phyloP scores from a whole-genome alignment of 30 jellyfish, hydroid and myxozoan species.

The Turritopsis dohrnii region DNA sequence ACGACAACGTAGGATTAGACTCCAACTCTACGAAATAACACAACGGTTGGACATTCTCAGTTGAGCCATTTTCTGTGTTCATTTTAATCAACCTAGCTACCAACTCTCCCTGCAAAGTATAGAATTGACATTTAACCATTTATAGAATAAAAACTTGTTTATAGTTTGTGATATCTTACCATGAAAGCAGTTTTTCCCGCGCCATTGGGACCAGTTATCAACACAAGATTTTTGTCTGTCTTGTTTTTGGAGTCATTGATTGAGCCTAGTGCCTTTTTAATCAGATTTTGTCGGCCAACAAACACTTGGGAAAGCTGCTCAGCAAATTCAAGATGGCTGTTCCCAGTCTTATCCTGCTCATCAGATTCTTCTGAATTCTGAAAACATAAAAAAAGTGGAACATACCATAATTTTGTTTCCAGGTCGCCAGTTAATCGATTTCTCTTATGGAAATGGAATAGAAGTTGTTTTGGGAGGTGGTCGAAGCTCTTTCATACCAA shows the following conservation, averaged over 20 bases:
- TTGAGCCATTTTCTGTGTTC: background rate
- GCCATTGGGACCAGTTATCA: slow-evolving; percentile 74
- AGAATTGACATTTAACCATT: too few relatives aligned
- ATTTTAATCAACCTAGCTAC: background rate
- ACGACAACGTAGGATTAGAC: background rate
- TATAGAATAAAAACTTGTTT: too few relatives aligned
- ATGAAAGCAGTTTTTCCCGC: slow-evolving; percentile 78
- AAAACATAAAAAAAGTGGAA: too few relatives aligned
- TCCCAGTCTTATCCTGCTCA: background rate
- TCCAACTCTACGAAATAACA: background rate
- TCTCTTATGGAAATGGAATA: slow-evolving; percentile 70
- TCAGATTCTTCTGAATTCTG: background rate
- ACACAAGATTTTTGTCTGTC: slow-evolving; percentile 28
- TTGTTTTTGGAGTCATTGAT: slow-evolving; percentile 5
- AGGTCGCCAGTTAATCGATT: slow-evolving; percentile 53
- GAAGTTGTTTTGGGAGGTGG: slow-evolving; percentile 85
- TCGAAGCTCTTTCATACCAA: slow-evolving; percentile 41
- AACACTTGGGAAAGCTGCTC: slow-evolving; percentile 46
- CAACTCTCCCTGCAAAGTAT: background rate
- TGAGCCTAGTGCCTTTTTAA: slow-evolving; percentile 6
- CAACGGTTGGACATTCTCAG: background rate
- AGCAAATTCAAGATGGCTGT: slow-evolving; percentile 43
- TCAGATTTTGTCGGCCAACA: slow-evolving; percentile 59
- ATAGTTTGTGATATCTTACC: too few relatives aligned
- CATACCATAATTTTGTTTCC: background rate